Conservation (phyloP, 2,113 vertebrate genomes). For the Semnornis frantzii region DNA sequence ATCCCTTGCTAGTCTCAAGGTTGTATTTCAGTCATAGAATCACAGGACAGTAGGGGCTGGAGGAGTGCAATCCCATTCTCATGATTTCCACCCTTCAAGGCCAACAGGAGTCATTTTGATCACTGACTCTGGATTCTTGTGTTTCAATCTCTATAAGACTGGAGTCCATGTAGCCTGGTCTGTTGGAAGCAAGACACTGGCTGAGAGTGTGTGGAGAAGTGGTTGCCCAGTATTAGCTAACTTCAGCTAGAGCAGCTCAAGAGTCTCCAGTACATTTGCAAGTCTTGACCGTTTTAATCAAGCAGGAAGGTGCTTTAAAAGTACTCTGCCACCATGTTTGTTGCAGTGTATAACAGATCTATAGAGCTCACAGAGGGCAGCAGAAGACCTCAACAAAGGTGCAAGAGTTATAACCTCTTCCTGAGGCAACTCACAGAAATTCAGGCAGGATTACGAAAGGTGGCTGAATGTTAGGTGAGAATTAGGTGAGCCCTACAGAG, state of each 20-base stretch:
- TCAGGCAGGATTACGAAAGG: not conserved
- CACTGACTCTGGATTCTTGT: not conserved
- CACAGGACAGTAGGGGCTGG: no score
- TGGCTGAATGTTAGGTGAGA: not conserved
- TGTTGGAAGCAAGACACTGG: not conserved
- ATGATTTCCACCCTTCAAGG: no score
- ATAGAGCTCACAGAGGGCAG: not conserved
- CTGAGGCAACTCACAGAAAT: not conserved
- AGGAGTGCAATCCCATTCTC: no score
- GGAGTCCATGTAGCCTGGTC: not conserved
- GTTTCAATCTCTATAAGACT: not conserved
- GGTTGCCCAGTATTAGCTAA: not conserved
- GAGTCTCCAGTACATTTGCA: not conserved
- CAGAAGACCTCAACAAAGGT: not conserved
- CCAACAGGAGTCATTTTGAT: not conserved
- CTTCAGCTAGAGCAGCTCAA: not conserved
- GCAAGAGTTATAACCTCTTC: not conserved
- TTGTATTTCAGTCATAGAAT: not conserved
- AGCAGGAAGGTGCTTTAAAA: not conserved
- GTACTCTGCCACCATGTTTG: not conserved
- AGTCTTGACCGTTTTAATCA: not conserved
- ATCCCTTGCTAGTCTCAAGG: not conserved
- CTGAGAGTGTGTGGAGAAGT: not conserved
- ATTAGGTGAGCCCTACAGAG: not conserved
- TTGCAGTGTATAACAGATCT: not conserved